Percentiles rank a stretch among this genome's conserved stretches.
phyloP scores from a whole-genome alignment of 2,888 invertebrate genomes.

The Deilephila porcellus region DNA sequence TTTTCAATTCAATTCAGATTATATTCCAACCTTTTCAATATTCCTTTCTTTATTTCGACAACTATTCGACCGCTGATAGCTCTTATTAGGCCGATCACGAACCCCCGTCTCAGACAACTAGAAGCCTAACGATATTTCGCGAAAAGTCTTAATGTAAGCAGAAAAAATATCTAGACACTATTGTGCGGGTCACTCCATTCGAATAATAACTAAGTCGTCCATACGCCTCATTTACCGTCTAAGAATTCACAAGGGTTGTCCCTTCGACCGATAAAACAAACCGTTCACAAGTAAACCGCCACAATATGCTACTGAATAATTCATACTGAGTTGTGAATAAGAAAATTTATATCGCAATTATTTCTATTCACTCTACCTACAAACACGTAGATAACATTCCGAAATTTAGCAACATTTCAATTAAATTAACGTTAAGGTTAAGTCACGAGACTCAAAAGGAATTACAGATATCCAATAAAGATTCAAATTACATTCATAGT shows the following conservation, averaged over 20 bases:
- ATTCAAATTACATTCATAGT: conserved; percentile 22
- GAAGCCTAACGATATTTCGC: conserved; percentile 30
- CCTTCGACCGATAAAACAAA: conserved; percentile 31
- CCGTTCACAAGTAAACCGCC: conserved; percentile 29
- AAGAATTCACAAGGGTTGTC: conserved; percentile 31
- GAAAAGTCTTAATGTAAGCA: conserved; percentile 44
- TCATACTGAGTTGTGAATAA: conserved; percentile 28
- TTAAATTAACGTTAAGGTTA: not conserved
- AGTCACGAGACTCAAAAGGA: conserved; percentile 11
- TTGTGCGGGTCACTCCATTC: conserved; percentile 40
- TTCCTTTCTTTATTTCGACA: not conserved
- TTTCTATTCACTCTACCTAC: not conserved
- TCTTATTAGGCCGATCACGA: conserved; percentile 42
- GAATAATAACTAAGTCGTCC: conserved; percentile 45
- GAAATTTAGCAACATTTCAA: conserved; percentile 6
- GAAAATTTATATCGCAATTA: conserved; percentile 11
- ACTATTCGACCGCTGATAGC: conserved; percentile 26
- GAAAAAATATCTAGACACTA: conserved; percentile 44
- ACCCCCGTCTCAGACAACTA: conserved; percentile 35
- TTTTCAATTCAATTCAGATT: not conserved
- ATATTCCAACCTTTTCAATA: not conserved
- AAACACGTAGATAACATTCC: not conserved
- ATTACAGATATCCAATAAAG: conserved; percentile 25
- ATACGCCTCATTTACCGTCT: conserved; percentile 43
- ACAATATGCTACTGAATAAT: conserved; percentile 29